phyloP scores from a whole-genome alignment of 2,888 invertebrate species.

The Strigamia maritima region DNA sequence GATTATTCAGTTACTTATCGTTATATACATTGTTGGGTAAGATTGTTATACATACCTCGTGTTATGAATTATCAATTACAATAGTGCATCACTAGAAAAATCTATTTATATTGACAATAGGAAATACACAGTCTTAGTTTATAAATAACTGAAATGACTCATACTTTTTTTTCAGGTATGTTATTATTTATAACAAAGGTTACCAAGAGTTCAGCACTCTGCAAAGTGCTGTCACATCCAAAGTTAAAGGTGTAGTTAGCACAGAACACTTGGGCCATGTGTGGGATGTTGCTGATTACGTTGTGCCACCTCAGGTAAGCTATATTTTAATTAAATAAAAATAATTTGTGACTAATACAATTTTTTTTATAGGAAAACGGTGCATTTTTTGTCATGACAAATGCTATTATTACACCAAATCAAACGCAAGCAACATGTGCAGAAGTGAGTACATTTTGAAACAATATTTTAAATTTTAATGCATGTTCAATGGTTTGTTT shows the following conservation, averaged over 20 bases:
- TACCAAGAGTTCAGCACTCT: slow-evolving; percentile 55
- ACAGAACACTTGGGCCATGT: slow-evolving; percentile 49
- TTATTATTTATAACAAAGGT: slow-evolving; percentile 55
- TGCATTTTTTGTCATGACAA: slow-evolving; percentile 14
- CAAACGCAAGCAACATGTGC: background rate
- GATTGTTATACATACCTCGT: no score
- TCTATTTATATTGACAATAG: background rate
- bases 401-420: slow-evolving; percentile 20
- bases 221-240: slow-evolving; percentile 54
- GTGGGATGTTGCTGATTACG: slow-evolving; percentile 57
- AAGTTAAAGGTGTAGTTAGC: slow-evolving; percentile 55
- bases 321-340: no score
- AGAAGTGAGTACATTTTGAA: background rate
- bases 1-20: background rate
- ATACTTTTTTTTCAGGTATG: slow-evolving; percentile 50
- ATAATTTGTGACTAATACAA: background rate
- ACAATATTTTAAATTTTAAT: background rate
- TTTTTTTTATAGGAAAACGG: slow-evolving; percentile 4
- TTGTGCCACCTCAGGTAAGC: slow-evolving; percentile 55
- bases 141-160: background rate
- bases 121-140: background rate
- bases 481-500: background rate
- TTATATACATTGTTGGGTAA: background rate
- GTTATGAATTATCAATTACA: background rate
- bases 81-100: background rate